Evolutionary conservation across 2,888 invertebrate species (phyloP).

Genomic region (Napeogenes inachia): DNA sequence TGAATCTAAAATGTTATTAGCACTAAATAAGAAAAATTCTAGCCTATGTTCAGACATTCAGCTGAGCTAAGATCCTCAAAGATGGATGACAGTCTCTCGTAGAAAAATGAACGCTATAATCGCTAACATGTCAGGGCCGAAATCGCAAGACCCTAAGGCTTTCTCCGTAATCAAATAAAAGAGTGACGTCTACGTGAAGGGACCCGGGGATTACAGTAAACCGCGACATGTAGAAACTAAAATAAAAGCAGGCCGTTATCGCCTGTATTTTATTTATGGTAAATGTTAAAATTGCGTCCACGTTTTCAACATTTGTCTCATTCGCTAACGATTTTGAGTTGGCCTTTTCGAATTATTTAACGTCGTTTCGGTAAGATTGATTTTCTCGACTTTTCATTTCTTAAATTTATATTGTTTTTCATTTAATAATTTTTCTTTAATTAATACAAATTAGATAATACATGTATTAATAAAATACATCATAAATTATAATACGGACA

Average conservation of each 20-base stretch:
- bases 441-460: not conserved
- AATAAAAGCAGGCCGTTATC: conserved; percentile 21
- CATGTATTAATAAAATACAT: not conserved
- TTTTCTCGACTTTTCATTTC: not conserved
- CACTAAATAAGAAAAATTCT: not conserved
- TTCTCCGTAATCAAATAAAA: conserved; percentile 32
- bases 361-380: conserved; percentile 4
- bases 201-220: conserved; percentile 31
- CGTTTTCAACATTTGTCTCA: conserved; percentile 25
- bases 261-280: conserved; percentile 27
- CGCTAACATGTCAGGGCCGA: conserved; percentile 33
- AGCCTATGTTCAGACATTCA: conserved; percentile 3
- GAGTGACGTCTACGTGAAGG: conserved; percentile 31
- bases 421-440: not conserved
- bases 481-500: not conserved
- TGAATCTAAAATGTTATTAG: too few relatives aligned
- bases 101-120: conserved; percentile 32
- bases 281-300: conserved; percentile 24
- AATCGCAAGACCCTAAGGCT: conserved; percentile 24
- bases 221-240: conserved; percentile 28
- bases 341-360: conserved; percentile 14
- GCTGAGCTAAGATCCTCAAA: conserved; percentile 11
- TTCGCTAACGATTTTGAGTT: conserved; percentile 6
- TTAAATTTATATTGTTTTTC: not conserved
- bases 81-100: conserved; percentile 29